These are phyloP conservation scores for Epizoanthus rinbou DNA, from an alignment of 92 coral and sea anemone genomes.

Conservation along the genomic window DNA sequence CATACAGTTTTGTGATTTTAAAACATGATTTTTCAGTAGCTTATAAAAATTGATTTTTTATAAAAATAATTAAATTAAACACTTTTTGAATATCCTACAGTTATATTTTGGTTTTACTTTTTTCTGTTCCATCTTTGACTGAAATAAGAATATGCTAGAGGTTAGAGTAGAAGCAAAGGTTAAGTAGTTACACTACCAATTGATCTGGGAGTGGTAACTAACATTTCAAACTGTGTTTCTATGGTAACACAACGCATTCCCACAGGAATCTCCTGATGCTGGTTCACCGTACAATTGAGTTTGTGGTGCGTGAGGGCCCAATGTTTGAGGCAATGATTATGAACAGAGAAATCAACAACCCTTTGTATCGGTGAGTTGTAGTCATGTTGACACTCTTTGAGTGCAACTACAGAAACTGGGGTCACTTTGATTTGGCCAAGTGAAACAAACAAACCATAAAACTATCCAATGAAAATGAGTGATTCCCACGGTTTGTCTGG, in stretches of 20 bases:
- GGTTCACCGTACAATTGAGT: slow-evolving; percentile 94
- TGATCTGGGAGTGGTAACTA: slow-evolving; percentile 47
- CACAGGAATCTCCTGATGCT: slow-evolving; percentile 87
- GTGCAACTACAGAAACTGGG: too few species aligned
- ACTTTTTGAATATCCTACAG: too few species aligned
- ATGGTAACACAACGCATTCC: slow-evolving; percentile 61
- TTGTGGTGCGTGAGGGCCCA: slow-evolving; percentile 99
- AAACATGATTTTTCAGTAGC: too few species aligned
- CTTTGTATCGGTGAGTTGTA: slow-evolving; percentile 72
- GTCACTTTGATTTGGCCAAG: too few species aligned
- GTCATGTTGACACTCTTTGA: too few species aligned
- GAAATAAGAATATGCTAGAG: background rate
- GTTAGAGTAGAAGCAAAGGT: background rate
- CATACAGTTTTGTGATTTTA: too few species aligned
- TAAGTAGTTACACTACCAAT: background rate
- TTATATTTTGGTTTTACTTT: too few species aligned
- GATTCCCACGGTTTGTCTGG: too few species aligned
- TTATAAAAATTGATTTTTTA: too few species aligned
- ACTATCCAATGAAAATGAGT: too few species aligned
- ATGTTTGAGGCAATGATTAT: slow-evolving; percentile 99
- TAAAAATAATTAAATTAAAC: too few species aligned
- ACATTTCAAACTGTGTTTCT: slow-evolving; percentile 59
- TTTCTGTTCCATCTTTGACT: background rate
- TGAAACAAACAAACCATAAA: too few species aligned
- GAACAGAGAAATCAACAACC: slow-evolving; percentile 97